These are phyloP conservation scores for Therioaphis trifolii DNA, from an alignment of 2,888 invertebrate species.

Conservation along the genomic window DNA sequence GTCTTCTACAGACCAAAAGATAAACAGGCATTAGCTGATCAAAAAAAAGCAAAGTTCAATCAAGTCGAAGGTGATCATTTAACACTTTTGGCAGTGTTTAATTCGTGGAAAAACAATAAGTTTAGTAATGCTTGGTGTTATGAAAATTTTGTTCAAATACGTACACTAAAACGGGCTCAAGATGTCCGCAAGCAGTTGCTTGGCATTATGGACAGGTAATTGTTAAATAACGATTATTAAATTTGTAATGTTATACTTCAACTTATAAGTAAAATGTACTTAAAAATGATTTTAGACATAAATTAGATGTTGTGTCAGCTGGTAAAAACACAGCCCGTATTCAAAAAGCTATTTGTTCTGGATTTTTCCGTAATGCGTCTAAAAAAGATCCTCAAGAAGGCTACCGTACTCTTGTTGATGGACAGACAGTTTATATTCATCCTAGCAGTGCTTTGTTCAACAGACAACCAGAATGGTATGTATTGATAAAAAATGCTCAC, in stretches of 20 bases:
- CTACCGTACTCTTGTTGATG: constrained; percentile 96
- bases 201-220: constrained; percentile 93
- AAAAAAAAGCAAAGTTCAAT: constrained; percentile 99
- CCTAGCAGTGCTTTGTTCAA: constrained; percentile 98
- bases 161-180: constrained; percentile 95
- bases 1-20: constrained; percentile 96
- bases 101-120: constrained; percentile 99
- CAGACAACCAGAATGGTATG: constrained; percentile 96
- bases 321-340: constrained; percentile 94
- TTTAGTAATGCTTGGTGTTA: constrained; percentile 99
- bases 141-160: constrained; percentile 97
- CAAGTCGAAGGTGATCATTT: constrained; percentile 98
- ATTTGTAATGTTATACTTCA: background rate
- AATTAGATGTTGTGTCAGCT: constrained; percentile 95
- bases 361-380: constrained; percentile 98
- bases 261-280: background rate
- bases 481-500: constrained; percentile 58
- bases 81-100: constrained; percentile 96
- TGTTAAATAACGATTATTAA: constrained; percentile 27
- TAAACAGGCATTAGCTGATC: constrained; percentile 96
- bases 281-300: constrained; percentile 75
- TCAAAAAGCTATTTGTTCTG: constrained; percentile 98
- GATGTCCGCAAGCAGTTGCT: constrained; percentile 97
- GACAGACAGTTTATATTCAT: constrained; percentile 98
- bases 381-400: constrained; percentile 99